These are phyloP conservation scores for Papio anubis DNA, from an alignment of 2,113 vertebrate species.

Conservation along the genomic window DNA sequence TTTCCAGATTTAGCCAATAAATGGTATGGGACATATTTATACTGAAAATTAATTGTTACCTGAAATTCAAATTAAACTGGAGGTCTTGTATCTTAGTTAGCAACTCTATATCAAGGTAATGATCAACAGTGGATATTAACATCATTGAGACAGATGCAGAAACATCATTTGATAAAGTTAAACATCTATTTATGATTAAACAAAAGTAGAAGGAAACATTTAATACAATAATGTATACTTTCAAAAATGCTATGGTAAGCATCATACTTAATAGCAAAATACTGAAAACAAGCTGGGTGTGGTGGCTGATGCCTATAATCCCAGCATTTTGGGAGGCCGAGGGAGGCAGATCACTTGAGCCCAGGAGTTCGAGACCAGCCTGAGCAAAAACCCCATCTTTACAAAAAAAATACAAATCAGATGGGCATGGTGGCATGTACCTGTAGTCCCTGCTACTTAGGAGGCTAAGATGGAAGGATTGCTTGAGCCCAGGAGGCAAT, in stretches of 20 bases:
- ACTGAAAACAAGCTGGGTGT: not conserved
- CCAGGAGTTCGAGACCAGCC: too few relatives aligned
- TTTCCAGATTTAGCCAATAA: not conserved
- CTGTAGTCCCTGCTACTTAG: too few relatives aligned
- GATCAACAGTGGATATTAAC: not conserved
- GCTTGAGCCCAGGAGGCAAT: too few relatives aligned
- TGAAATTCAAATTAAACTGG: not conserved
- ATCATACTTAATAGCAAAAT: not conserved
- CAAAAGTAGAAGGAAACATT: slow-evolving; percentile 5
- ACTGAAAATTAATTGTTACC: not conserved
- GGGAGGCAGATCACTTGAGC: too few relatives aligned
- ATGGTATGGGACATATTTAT: not conserved
- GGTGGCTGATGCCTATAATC: too few relatives aligned
- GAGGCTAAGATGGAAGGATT: too few relatives aligned
- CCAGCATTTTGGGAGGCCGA: too few relatives aligned
- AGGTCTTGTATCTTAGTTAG: not conserved
- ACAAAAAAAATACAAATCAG: too few relatives aligned
- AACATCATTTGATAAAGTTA: not conserved
- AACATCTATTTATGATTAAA: not conserved
- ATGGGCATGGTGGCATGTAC: too few relatives aligned
- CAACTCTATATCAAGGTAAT: not conserved
- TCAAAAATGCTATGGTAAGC: not conserved
- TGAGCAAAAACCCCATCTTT: too few relatives aligned
- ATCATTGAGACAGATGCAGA: not conserved
- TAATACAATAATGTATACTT: not conserved